phyloP scores from a whole-genome alignment of 37 sponge, comb jelly and placozoan genomes.

The Bolinopsis microptera region DNA sequence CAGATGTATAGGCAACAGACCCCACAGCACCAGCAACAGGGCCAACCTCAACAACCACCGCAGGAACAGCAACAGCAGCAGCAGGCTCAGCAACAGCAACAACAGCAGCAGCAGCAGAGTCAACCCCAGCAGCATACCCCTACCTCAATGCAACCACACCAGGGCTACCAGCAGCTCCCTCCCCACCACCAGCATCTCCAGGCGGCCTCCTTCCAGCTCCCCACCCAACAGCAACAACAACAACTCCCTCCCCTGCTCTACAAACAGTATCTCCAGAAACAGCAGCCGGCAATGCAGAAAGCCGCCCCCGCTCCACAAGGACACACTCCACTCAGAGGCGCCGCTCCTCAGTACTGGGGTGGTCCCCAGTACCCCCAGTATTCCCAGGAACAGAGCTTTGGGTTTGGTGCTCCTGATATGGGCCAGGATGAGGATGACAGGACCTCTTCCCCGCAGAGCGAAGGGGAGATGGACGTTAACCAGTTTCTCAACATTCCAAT shows the following conservation, averaged over 20 bases:
- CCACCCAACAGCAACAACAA: background rate
- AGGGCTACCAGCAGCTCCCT: background rate
- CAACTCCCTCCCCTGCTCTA: conserved; percentile 8
- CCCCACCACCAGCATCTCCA: background rate
- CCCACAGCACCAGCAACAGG: conserved; percentile 13
- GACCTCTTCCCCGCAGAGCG: conserved; percentile 7
- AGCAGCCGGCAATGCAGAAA: background rate
- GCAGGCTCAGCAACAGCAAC: background rate
- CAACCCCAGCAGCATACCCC: background rate
- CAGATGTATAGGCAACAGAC: conserved; percentile 8
- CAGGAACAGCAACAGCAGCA: background rate
- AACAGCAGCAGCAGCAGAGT: background rate
- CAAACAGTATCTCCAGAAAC: conserved; percentile 40
- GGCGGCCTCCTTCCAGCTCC: background rate
- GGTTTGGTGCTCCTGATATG: background rate
- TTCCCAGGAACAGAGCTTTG: background rate
- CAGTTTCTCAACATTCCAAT: conserved; percentile 43
- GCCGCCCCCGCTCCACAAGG: background rate
- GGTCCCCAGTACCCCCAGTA: background rate
- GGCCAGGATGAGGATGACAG: background rate
- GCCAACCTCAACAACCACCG: background rate
- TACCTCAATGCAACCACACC: background rate
- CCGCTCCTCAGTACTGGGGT: background rate
- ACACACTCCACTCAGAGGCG: background rate
- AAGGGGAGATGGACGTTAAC: conserved; percentile 38